Evolutionary conservation across 2,888 invertebrate species (phyloP).

Genomic region (Mamestra brassicae): DNA sequence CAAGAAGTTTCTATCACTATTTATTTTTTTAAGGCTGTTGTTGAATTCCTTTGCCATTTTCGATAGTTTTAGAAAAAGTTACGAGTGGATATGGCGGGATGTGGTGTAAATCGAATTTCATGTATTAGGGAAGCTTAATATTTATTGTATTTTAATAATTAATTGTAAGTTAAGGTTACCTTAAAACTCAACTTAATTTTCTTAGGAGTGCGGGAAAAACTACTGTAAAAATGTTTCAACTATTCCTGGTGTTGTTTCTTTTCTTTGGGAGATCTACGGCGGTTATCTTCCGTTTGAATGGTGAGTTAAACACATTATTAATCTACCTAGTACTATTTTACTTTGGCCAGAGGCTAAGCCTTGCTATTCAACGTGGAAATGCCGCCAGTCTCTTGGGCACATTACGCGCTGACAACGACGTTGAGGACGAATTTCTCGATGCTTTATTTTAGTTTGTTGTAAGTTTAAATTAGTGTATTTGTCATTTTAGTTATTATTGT

Average conservation of each 20-base stretch:
- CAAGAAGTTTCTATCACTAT: background rate
- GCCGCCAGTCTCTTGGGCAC: no score
- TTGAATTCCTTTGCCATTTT: background rate
- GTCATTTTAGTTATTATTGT: no score
- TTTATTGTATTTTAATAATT: background rate
- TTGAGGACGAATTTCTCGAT: no score
- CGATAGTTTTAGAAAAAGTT: conserved; percentile 4
- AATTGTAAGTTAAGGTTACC: background rate
- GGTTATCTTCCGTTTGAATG: conserved; percentile 65
- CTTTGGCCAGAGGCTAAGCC: no score
- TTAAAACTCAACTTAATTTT: background rate
- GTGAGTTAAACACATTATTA: conserved; percentile 53
- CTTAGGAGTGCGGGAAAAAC: background rate
- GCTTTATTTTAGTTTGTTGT: no score
- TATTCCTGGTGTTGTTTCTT: conserved; percentile 37
- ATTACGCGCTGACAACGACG: no score
- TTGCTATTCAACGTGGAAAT: no score
- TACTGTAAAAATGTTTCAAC: conserved; percentile 40
- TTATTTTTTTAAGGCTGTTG: background rate
- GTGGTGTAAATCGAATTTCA: background rate
- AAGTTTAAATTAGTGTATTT: no score
- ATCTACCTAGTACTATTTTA: background rate
- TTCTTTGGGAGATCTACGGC: conserved; percentile 51
- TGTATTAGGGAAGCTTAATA: background rate
- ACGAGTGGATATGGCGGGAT: conserved; percentile 1